Evolutionary conservation across 2,797 vertebrate genomes (phyloP).

Genomic region (Pygocentrus nattereri): DNA sequence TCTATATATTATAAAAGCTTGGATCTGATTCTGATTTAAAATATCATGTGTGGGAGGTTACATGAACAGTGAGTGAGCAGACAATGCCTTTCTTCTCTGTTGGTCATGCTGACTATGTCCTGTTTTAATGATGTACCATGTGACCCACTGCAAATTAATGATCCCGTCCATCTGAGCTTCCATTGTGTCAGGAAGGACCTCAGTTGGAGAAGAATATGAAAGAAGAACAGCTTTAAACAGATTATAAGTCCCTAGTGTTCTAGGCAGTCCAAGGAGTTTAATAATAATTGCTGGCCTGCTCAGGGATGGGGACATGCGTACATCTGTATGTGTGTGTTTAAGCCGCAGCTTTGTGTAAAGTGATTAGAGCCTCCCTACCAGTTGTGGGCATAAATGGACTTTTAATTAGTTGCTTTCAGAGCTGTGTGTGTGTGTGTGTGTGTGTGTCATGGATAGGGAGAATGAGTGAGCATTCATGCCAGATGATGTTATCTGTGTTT

Average conservation of each 20-base stretch:
- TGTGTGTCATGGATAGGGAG: conserved; percentile 35
- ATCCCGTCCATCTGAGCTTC: not conserved
- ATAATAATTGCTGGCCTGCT: conserved; percentile 39
- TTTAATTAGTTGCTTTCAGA: conserved; percentile 56
- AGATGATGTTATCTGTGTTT: conserved; percentile 69
- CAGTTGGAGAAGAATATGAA: conserved; percentile 15
- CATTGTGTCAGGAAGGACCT: conserved; percentile 8
- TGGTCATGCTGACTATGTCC: not conserved
- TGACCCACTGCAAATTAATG: not conserved
- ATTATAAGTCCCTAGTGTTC: conserved; percentile 4
- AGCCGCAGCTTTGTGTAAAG: conserved; percentile 34
- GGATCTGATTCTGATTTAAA: not conserved
- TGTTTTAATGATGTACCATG: conserved; percentile 12
- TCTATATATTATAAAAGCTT: not conserved
- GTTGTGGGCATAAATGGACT: conserved; percentile 42
- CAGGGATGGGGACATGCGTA: conserved; percentile 6
- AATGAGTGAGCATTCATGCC: conserved; percentile 37
- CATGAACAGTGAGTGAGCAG: not conserved
- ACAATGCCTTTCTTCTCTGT: not conserved
- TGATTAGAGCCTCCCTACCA: conserved; percentile 12
- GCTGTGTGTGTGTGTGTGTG: conserved; percentile 27
- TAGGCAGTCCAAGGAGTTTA: not conserved
- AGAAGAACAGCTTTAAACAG: conserved; percentile 21
- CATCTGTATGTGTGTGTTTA: conserved; percentile 20
- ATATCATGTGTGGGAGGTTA: not conserved